Base-by-base conservation (phyloP, 2,888 invertebrate species). In the Odiellus spinosus region DNA sequence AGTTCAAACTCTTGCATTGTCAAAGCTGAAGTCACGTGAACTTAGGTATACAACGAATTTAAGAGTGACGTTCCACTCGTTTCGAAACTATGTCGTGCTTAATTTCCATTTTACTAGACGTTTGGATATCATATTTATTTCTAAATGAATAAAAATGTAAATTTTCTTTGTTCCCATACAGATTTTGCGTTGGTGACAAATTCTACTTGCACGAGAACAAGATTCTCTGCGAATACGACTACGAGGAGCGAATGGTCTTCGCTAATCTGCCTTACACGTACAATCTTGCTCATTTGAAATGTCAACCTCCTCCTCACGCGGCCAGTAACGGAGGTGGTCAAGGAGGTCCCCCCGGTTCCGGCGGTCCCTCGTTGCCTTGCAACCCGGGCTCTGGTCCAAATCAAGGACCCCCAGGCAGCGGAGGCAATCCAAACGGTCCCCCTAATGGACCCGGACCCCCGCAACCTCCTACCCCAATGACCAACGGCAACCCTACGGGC, bases 171-270 rank as follows among this genome's bases (percentile, higher is more conserved):
- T 38, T 36, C 17, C 4, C 38, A 17, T 60, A n/a, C 76, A 88
- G 90, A 76, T 90, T 90, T 73, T 90, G 90, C 71, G 87, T 90
- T 42, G 90, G 90, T 26, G 90, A 90, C 68, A 75, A 84, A 62
- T 90, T 87, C 68, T 90, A 87, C 70, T 72, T 88, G 61, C 85
- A 84, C 67, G 87, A 88, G 71, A 88, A 88, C 72, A 85, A 86
- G 73, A 87, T 90, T 59, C 76, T 90, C 41, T 90, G 88, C 71
- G 87, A 88, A 68, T 86, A 86, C 70, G 88, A 90, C 70, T 90
- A 88, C 68, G 87, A 88, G 63, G 88, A 88, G 67, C 70, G 87
- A 59, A 75, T 86, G 69, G 83, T 87, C 60, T 87, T 51, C 42
- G 53, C 86, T 46, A 84, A 81, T 66, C 87, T 85, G 80, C 80